These are phyloP conservation scores for Penaeus monodon DNA, from an alignment of 2,888 invertebrate genomes.

Conservation along the genomic window DNA sequence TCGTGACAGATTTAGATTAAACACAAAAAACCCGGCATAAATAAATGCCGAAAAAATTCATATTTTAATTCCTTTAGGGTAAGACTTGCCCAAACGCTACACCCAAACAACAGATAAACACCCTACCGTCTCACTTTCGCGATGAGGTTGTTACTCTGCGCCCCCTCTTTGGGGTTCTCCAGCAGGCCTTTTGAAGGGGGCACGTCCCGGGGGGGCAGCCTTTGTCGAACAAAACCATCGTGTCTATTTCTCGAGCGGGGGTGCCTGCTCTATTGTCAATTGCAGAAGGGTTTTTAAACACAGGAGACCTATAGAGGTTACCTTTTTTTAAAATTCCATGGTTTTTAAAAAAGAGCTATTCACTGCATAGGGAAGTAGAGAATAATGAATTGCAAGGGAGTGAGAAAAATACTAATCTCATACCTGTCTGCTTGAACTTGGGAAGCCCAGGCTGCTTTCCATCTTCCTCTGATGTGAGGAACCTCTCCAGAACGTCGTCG, in stretches of 20 bases:
- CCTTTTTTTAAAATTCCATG: no score
- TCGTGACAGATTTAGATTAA: background rate
- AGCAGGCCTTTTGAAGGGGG: conserved; percentile 90
- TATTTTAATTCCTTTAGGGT: no score
- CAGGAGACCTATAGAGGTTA: background rate
- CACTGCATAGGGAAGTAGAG: no score
- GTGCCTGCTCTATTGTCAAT: conserved; percentile 94
- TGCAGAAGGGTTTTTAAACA: conserved; percentile 68
- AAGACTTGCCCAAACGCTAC: conserved; percentile 67
- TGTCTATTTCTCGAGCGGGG: conserved; percentile 89
- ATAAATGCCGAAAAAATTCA: background rate
- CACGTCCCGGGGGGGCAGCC: conserved; percentile 92
- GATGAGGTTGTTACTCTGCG: conserved; percentile 89
- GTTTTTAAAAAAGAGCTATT: no score
- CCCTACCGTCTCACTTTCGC: conserved; percentile 83
- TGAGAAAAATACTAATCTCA: conserved; percentile 73
- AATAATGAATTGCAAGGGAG: background rate
- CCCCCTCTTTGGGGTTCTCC: conserved; percentile 93
- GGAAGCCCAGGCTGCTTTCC: conserved; percentile 90
- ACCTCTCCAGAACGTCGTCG: conserved; percentile 83
- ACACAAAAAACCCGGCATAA: background rate
- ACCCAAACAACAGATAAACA: conserved; percentile 62
- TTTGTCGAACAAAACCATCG: conserved; percentile 84
- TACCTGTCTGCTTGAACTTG: conserved; percentile 82
- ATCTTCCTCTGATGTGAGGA: conserved; percentile 80